phyloP scores from a whole-genome alignment of 1,140 invertebrate species.

The Ooceraea biroi region DNA sequence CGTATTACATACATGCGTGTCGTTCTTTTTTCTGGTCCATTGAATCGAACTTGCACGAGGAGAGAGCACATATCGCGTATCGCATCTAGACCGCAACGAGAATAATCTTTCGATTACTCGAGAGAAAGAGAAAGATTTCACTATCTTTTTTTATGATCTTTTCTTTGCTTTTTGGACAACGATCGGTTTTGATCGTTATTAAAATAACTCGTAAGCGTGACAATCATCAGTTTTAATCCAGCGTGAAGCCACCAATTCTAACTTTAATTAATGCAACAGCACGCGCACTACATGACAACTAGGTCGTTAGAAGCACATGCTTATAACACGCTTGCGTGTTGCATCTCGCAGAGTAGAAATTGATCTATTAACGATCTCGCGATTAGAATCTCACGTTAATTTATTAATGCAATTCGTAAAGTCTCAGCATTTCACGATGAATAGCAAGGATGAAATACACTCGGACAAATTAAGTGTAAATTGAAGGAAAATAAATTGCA shows the following conservation, averaged over 20 bases:
- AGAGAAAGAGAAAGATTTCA: not conserved
- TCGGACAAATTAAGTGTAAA: not conserved
- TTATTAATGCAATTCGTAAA: conserved; percentile 47
- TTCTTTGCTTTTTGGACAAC: not conserved
- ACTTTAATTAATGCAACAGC: conserved; percentile 48
- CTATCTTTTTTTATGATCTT: not conserved
- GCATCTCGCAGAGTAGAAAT: conserved; percentile 12
- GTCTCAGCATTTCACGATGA: not conserved
- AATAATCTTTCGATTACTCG: conserved; percentile 5
- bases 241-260: conserved; percentile 32
- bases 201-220: not conserved
- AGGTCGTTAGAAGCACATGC: conserved; percentile 69
- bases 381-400: conserved; percentile 18
- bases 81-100: conserved; percentile 35
- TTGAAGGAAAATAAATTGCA: not conserved
- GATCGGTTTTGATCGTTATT: conserved; percentile 34
- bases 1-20: not conserved
- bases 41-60: not conserved
- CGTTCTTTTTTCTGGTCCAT: conserved; percentile 15
- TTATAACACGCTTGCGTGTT: conserved; percentile 57
- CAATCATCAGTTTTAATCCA: not conserved
- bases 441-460: not conserved
- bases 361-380: conserved; percentile 22
- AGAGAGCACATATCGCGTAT: conserved; percentile 30
- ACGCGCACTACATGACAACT: conserved; percentile 74